Evolutionary conservation across 1,140 invertebrate species (phyloP), one percentile per base, ranked within the genome.

Genomic region (Scaptomyza graminum): DNA sequence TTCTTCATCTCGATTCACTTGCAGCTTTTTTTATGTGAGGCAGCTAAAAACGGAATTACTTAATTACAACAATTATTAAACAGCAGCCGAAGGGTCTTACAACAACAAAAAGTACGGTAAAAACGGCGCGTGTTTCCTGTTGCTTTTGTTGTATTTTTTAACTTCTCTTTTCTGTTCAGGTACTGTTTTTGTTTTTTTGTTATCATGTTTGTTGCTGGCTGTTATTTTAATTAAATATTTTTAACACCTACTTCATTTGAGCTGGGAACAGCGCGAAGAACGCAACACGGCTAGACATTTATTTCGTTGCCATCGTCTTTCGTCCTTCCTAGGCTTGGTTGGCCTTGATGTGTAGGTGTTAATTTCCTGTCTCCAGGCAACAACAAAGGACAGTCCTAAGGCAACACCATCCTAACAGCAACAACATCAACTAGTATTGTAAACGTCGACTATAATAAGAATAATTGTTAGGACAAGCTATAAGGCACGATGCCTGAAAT

Each of bases 161-260:
- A n/a, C n/a, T 54, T 18, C 11, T 5, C 13, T 22, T 46, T 25
- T 47, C 5, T 4, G 8, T 46, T 46, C 31, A 34, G 37, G 11
- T 41, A 12, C 5, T 47, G 11, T 47, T 22, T 43, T 16, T 57
- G 43, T 44, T 57, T 12, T 47, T 39, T 69, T 62, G 12, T 69
- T 68, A 61, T 64, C 47, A 54, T 75, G 66, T 72, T 70, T 81
- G 68, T 76, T 74, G 67, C 70, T 74, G 73, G 57, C 76, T 83
- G 83, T 76, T 88, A 88, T 88, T 88, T 90, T 90, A 90, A 90
- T 90, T 90, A 90, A 88, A 90, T 90, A 91, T 81, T 76, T 90
- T 90, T 78, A 22, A 85, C 88, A 90, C 90, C 83, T 91, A 85
- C 70, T 76, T 78, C 73, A 77, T 80, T 76, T 67, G 52, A 74